phyloP scores from a whole-genome alignment of 2,888 invertebrate species.

The Pseudanteris insignis region DNA sequence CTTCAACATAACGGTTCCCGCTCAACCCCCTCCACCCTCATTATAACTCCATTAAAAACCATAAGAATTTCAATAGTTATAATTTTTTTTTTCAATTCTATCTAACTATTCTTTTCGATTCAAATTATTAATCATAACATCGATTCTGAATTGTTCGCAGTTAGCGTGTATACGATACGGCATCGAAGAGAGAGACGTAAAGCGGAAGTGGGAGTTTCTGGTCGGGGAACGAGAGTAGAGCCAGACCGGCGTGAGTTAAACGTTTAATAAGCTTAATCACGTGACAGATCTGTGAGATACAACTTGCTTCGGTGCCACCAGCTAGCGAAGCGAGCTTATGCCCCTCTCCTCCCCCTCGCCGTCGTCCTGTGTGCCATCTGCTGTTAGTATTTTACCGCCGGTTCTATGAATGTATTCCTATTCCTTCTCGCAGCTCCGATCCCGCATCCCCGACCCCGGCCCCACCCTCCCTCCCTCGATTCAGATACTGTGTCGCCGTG shows the following conservation, averaged over 20 bases:
- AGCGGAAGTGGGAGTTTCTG: constrained; percentile 40
- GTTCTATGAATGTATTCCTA: constrained; percentile 55
- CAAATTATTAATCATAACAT: too few species aligned
- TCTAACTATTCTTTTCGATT: too few species aligned
- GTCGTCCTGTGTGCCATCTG: constrained; percentile 60
- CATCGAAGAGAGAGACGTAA: constrained; percentile 29
- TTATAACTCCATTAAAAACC: too few species aligned
- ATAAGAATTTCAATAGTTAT: too few species aligned
- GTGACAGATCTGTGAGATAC: constrained; percentile 67
- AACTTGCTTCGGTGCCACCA: constrained; percentile 64
- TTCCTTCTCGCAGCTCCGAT: constrained; percentile 46
- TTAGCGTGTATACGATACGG: constrained; percentile 36
- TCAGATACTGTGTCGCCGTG: constrained; percentile 46
- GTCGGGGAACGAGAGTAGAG: constrained; percentile 49
- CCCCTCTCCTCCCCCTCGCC: constrained; percentile 21
- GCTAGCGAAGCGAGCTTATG: constrained; percentile 51
- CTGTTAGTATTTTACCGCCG: constrained; percentile 66
- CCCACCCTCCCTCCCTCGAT: constrained; percentile 42
- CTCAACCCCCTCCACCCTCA: too few species aligned
- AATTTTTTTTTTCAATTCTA: too few species aligned
- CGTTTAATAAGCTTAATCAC: constrained; percentile 67
- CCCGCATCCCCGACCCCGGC: too few species aligned
- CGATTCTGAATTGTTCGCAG: neutral
- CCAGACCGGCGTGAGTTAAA: constrained; percentile 64
- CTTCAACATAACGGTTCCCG: too few species aligned